These are phyloP conservation scores for Tenrec ecaudatus DNA, from an alignment of 2,113 vertebrate species.

Conservation along the genomic window DNA sequence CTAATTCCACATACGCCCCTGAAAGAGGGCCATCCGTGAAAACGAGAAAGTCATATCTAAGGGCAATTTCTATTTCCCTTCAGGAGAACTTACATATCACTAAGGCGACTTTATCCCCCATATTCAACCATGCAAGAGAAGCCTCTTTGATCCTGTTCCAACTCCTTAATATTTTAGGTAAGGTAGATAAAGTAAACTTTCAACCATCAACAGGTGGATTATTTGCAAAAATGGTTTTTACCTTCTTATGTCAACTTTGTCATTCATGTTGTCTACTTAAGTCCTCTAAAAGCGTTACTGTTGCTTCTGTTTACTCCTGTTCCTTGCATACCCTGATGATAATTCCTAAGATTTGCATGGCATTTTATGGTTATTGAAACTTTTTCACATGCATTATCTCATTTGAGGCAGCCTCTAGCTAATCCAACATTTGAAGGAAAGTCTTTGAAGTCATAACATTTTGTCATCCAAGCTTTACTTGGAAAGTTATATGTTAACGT, in stretches of 20 bases:
- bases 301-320: constrained; percentile 47
- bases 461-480: background rate
- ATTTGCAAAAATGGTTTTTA: constrained; percentile 36
- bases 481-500: constrained; percentile 1
- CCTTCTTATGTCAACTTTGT: constrained; percentile 1
- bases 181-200: constrained; percentile 53
- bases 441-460: constrained; percentile 51
- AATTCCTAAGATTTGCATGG: constrained; percentile 43
- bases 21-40: constrained; percentile 17
- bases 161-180: constrained; percentile 40
- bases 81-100: background rate
- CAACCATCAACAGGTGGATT: background rate
- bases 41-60: constrained; percentile 41
- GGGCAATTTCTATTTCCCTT: background rate
- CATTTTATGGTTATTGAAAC: constrained; percentile 21
- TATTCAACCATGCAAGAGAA: constrained; percentile 23
- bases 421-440: constrained; percentile 20
- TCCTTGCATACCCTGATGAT: background rate
- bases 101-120: constrained; percentile 37
- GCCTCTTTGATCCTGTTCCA: constrained; percentile 43
- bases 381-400: constrained; percentile 1
- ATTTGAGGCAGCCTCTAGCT: constrained; percentile 15
- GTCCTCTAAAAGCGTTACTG: background rate
- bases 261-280: constrained; percentile 35
- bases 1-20: background rate